These are phyloP conservation scores for Petrocephalus sullivani DNA, from an alignment of 2,797 vertebrate species.

Conservation along the genomic window DNA sequence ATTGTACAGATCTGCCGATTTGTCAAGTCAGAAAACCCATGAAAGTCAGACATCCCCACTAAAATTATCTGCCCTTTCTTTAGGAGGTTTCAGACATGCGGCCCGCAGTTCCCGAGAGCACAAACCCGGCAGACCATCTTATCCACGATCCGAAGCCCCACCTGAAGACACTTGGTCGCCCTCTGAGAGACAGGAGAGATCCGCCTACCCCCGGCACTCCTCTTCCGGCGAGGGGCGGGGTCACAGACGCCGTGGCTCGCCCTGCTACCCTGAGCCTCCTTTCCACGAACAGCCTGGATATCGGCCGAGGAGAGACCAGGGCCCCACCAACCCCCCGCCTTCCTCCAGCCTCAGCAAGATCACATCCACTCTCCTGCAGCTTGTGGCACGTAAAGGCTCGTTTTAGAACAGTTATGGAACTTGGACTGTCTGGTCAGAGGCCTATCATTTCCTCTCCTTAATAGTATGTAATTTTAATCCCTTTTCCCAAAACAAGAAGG, in stretches of 20 bases:
- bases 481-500: too few species aligned
- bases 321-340: conserved; percentile 15
- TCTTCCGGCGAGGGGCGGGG: conserved; percentile 27
- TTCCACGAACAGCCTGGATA: conserved; percentile 32
- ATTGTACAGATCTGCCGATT: not conserved
- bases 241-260: conserved; percentile 21
- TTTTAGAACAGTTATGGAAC: not conserved
- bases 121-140: not conserved
- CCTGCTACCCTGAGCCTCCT: conserved; percentile 29
- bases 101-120: not conserved
- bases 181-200: conserved; percentile 43
- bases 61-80: not conserved
- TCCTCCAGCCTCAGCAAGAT: conserved; percentile 58
- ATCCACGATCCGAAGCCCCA: not conserved
- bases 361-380: conserved; percentile 56
- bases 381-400: conserved; percentile 51
- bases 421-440: not conserved
- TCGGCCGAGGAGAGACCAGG: conserved; percentile 20
- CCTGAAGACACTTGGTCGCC: conserved; percentile 34
- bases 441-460: not conserved
- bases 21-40: not conserved
- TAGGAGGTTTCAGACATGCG: not conserved
- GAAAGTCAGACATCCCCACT: not conserved
- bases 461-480: not conserved
- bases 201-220: conserved; percentile 29